A percentile compares a stretch with the other conserved stretches of the same genome.
Evolutionary conservation across 2,888 invertebrate species (phyloP).

Genomic region (Nemapogon koenigi): DNA sequence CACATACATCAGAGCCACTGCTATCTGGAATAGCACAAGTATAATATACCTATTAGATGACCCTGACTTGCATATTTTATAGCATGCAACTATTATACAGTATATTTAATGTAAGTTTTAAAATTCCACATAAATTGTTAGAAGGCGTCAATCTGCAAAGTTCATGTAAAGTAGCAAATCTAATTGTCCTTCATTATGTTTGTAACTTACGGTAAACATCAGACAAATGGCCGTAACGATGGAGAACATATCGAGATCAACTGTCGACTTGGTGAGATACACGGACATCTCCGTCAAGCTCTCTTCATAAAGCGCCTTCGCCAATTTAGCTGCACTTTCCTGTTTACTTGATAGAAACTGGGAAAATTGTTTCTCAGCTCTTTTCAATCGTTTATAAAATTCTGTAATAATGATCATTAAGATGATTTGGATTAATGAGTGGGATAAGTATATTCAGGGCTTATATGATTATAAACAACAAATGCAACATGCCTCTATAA

Average conservation of each 20-base stretch:
- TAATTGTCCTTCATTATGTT: no score
- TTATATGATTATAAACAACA: no score
- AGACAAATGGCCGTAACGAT: slow-evolving; percentile 60
- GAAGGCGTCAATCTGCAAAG: no score
- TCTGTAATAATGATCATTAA: slow-evolving; percentile 37
- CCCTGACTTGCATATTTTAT: no score
- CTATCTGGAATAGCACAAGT: slow-evolving; percentile 39
- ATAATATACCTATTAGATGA: no score
- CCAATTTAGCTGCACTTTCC: slow-evolving; percentile 57
- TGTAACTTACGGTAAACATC: slow-evolving; percentile 52
- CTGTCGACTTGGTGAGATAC: slow-evolving; percentile 53
- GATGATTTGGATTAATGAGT: no score
- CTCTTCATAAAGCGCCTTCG: slow-evolving; percentile 61
- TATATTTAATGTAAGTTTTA: no score
- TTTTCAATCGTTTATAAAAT: slow-evolving; percentile 53
- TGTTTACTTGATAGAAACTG: slow-evolving; percentile 55
- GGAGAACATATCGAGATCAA: slow-evolving; percentile 65
- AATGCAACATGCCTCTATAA: no score
- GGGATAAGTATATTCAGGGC: no score
- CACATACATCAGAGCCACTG: slow-evolving; percentile 31
- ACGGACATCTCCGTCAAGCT: slow-evolving; percentile 59
- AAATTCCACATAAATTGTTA: no score
- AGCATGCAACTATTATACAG: no score
- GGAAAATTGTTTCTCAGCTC: slow-evolving; percentile 59
- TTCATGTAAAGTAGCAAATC: no score